These are phyloP conservation scores for Calosoma granatense DNA, from an alignment of 1,140 invertebrate genomes.

Conservation along the genomic window DNA sequence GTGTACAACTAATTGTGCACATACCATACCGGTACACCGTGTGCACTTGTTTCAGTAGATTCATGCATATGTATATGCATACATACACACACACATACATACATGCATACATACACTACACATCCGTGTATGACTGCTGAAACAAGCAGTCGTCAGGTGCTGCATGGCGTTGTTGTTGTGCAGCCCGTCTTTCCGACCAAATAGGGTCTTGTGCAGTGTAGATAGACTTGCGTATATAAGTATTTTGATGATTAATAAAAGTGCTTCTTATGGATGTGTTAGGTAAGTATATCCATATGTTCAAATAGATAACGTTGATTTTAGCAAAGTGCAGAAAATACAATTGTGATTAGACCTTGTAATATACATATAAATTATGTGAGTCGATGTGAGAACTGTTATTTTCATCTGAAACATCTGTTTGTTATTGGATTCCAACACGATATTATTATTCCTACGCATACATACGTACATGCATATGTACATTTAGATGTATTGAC, in stretches of 20 bases:
- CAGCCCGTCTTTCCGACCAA: neutral
- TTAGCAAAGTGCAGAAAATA: slow-evolving; percentile 8
- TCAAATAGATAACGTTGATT: slow-evolving; percentile 8
- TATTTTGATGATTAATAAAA: slow-evolving; percentile 36
- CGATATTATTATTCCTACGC: too few species aligned
- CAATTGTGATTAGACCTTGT: slow-evolving; percentile 2
- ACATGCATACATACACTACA: neutral
- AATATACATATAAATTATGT: neutral
- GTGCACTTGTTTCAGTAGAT: neutral
- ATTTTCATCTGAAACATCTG: too few species aligned
- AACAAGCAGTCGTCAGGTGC: neutral
- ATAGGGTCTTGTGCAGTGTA: slow-evolving; percentile 16
- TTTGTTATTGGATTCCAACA: too few species aligned
- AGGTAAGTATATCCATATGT: slow-evolving; percentile 33
- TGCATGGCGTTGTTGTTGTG: too few species aligned
- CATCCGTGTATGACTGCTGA: neutral
- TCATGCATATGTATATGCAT: too few species aligned
- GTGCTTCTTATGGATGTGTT: slow-evolving; percentile 39
- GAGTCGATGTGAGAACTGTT: too few species aligned
- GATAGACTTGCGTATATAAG: slow-evolving; percentile 27
- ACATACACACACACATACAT: neutral
- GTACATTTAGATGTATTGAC: too few species aligned
- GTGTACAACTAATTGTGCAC: too few species aligned
- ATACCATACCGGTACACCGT: too few species aligned
- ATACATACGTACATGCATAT: too few species aligned